These are phyloP conservation scores for Saccopteryx leptura DNA, from an alignment of 2,113 vertebrate species.

Conservation along the genomic window DNA sequence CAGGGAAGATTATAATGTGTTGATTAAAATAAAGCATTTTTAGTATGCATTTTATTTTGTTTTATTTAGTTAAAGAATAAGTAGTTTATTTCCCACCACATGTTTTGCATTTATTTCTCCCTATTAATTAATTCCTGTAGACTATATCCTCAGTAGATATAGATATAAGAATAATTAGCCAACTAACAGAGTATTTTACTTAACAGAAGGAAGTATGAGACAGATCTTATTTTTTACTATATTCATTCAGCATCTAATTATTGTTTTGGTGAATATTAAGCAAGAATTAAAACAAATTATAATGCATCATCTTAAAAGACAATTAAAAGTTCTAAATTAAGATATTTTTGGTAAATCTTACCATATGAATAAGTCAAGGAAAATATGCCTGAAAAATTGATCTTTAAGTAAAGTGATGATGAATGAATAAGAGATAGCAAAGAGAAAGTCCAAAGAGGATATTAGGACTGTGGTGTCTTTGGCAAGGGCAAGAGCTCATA, in stretches of 20 bases:
- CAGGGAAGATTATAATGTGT: not conserved
- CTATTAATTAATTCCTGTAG: not conserved
- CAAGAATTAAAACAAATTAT: not conserved
- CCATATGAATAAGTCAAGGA: not conserved
- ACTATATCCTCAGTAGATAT: not conserved
- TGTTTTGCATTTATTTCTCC: not conserved
- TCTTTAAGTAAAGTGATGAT: not conserved
- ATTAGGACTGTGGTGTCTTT: not conserved
- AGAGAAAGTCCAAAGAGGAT: not conserved
- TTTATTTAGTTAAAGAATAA: not conserved
- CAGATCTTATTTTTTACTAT: not conserved
- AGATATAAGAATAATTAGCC: not conserved
- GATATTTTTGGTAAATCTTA: not conserved
- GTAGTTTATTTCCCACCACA: too few species aligned
- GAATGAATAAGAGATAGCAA: not conserved
- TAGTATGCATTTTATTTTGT: constrained; percentile 12
- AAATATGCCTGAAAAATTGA: not conserved
- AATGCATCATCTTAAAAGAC: constrained; percentile 1
- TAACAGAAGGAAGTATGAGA: not conserved
- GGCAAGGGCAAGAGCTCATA: not conserved
- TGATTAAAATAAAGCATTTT: constrained; percentile 49
- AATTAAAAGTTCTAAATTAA: not conserved
- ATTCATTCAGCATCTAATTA: not conserved
- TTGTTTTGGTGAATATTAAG: not conserved
- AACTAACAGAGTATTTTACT: not conserved